These are phyloP conservation scores for Aphelenchoides besseyi DNA, from an alignment of 1,140 invertebrate genomes.

Conservation along the genomic window DNA sequence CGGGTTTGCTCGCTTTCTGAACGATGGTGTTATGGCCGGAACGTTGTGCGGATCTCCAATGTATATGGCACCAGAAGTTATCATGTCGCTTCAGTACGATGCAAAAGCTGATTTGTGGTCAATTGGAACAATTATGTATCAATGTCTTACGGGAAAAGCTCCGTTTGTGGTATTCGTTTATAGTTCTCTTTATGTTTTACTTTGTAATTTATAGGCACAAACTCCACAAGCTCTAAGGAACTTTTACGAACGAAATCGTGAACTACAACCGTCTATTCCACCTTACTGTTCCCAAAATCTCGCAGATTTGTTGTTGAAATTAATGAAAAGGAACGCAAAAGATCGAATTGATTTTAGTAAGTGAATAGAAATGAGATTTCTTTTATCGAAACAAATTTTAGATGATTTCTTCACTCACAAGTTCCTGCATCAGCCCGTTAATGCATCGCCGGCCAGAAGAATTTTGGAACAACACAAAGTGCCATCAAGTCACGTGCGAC, in stretches of 20 bases:
- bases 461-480: constrained; percentile 41
- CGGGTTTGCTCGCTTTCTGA: constrained; percentile 94
- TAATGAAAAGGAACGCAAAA: constrained; percentile 84
- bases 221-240: constrained; percentile 95
- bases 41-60: constrained; percentile 98
- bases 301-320: constrained; percentile 76
- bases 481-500: constrained; percentile 1
- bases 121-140: constrained; percentile 95
- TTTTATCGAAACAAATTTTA: constrained; percentile 33
- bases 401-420: constrained; percentile 61
- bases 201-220: constrained; percentile 71
- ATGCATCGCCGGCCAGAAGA: constrained; percentile 40
- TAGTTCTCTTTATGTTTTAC: constrained; percentile 23
- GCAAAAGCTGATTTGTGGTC: constrained; percentile 90
- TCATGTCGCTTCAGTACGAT: constrained; percentile 97
- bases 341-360: constrained; percentile 84
- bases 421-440: constrained; percentile 41
- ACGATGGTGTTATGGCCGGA: constrained; percentile 98
- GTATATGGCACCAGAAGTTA: constrained; percentile 99
- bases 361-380: constrained; percentile 22
- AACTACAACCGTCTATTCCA: constrained; percentile 89
- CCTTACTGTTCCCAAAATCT: constrained; percentile 80
- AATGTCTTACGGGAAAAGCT: constrained; percentile 95
- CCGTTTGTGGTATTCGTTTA: constrained; percentile 74
- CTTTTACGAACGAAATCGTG: constrained; percentile 94